Conservation (phyloP, 2,113 vertebrate species). For the Cinclus mexicanus region DNA sequence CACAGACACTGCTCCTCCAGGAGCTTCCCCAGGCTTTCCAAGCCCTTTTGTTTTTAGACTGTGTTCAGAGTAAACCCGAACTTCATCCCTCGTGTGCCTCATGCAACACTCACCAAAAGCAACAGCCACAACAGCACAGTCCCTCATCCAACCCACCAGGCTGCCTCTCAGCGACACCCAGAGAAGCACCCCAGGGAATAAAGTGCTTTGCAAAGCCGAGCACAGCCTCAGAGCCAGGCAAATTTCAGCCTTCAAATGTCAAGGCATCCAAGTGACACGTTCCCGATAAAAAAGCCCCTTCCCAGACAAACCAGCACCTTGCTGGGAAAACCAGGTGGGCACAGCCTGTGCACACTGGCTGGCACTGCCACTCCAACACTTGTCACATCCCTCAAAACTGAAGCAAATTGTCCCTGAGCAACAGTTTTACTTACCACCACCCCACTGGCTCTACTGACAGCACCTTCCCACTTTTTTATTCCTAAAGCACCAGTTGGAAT, state of each 20-base stretch:
- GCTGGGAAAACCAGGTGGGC: background rate
- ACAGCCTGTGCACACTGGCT: background rate
- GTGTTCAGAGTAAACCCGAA: background rate
- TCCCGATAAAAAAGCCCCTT: background rate
- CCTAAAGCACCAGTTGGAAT: background rate
- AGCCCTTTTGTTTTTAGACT: background rate
- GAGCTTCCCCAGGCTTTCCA: background rate
- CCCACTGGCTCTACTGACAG: background rate
- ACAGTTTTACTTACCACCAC: background rate
- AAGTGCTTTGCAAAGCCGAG: background rate
- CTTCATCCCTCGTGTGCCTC: accelerated
- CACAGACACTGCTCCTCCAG: background rate
- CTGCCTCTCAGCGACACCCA: accelerated
- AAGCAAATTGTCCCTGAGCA: slow-evolving; percentile 8
- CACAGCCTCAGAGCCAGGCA: background rate
- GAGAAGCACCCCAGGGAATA: background rate
- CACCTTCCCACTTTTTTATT: background rate
- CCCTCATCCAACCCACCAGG: background rate
- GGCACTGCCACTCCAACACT: background rate
- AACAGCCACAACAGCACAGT: background rate
- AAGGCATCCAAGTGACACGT: background rate
- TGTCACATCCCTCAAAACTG: slow-evolving; percentile 9
- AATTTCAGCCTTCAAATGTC: background rate
- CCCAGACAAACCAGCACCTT: background rate
- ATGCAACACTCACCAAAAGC: background rate